A percentile compares a stretch with the other conserved stretches of the same genome.
Evolutionary conservation across 2,888 invertebrate species (phyloP).

Genomic region (Drosophila aldrichi): DNA sequence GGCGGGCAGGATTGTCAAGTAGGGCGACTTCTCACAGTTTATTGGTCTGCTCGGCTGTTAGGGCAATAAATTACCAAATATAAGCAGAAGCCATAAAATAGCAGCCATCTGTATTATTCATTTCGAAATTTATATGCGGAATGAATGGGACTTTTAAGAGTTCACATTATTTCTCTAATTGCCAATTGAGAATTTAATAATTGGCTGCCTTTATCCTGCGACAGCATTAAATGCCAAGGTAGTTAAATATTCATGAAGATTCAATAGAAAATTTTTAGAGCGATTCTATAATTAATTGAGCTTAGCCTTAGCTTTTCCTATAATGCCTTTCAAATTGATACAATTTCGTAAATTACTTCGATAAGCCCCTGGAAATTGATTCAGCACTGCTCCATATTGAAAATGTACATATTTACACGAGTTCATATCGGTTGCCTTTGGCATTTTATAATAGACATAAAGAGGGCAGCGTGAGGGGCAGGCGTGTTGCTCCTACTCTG

Average conservation of each 20-base stretch:
- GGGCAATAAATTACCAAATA: slow-evolving; percentile 21
- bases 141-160: slow-evolving; percentile 5
- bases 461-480: neutral
- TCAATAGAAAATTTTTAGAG: neutral
- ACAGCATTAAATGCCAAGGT: slow-evolving; percentile 4
- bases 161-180: slow-evolving; percentile 21
- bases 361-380: neutral
- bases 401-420: slow-evolving; percentile 2
- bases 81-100: slow-evolving; percentile 13
- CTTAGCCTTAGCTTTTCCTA: neutral
- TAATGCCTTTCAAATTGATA: neutral
- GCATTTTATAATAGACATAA: neutral
- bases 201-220: neutral
- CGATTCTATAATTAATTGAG: slow-evolving; percentile 1
- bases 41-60: slow-evolving; percentile 18
- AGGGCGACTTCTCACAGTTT: slow-evolving; percentile 15
- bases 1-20: neutral
- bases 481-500: neutral
- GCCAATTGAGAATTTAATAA: slow-evolving; percentile 16
- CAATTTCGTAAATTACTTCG: neutral
- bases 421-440: neutral
- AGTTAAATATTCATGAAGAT: slow-evolving; percentile 4
- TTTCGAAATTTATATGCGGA: slow-evolving; percentile 16
- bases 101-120: slow-evolving; percentile 19
- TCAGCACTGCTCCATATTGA: neutral